Conservation (phyloP, 2,113 vertebrate species). For the Hylia prasina region DNA sequence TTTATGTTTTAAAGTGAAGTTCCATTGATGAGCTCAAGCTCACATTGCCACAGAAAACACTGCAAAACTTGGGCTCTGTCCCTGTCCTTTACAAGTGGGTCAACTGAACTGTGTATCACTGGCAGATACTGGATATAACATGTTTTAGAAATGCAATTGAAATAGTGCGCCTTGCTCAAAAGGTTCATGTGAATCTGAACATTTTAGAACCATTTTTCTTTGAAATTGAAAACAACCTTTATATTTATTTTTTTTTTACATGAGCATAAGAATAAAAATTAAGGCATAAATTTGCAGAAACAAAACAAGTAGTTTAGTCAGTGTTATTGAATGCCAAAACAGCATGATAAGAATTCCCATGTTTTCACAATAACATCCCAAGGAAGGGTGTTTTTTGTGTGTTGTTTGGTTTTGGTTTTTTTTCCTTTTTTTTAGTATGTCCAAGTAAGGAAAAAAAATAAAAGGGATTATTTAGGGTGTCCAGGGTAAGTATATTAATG, state of each 20-base stretch:
- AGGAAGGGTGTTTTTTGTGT: not conserved
- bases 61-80: not conserved
- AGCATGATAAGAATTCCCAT: not conserved
- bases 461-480: not conserved
- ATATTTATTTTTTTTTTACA: not conserved
- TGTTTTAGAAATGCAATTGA: not conserved
- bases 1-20: not conserved
- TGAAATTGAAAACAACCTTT: not conserved
- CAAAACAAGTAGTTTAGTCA: not conserved
- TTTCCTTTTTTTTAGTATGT: accelerated
- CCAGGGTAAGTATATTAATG: not conserved
- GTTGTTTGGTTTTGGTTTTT: not conserved
- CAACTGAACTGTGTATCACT: not conserved
- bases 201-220: not conserved
- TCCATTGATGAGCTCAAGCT: not conserved
- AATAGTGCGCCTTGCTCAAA: not conserved
- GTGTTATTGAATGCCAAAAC: not conserved
- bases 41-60: not conserved
- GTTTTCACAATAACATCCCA: not conserved
- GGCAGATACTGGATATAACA: not conserved
- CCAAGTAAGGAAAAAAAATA: not conserved
- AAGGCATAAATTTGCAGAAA: not conserved
- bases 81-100: not conserved
- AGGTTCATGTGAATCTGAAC: not conserved
- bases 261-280: not conserved